Conservation (phyloP, 1,140 invertebrate genomes). For the Psilanteris sp. region DNA sequence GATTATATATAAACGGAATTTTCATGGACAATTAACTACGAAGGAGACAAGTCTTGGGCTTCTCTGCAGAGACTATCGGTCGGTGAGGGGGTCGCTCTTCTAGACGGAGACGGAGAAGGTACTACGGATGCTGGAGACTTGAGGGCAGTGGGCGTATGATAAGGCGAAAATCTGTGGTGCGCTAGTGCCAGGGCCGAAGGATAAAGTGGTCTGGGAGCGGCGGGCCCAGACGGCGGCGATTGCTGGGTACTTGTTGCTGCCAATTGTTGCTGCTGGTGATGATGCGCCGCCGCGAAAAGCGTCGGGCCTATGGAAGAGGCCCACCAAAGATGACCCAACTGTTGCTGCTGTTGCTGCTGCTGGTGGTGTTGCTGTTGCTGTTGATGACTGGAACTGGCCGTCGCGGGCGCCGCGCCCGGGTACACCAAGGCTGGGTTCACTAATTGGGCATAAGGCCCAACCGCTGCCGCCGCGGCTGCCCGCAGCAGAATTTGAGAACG, state of each 20-base stretch:
- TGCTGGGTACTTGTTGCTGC: conserved; percentile 71
- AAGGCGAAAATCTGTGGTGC: conserved; percentile 79
- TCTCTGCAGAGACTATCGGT: conserved; percentile 77
- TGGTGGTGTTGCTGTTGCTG: conserved; percentile 63
- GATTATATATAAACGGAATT: conserved; percentile 11
- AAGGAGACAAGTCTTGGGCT: conserved; percentile 76
- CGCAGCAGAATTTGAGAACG: conserved; percentile 84
- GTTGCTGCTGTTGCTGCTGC: conserved; percentile 72
- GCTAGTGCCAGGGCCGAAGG: conserved; percentile 74
- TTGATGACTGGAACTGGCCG: conserved; percentile 70
- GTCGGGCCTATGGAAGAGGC: conserved; percentile 76
- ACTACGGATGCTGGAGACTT: conserved; percentile 68
- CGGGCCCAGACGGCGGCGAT: conserved; percentile 67
- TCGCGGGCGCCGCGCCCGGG: conserved; percentile 69
- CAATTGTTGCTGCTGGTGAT: conserved; percentile 73
- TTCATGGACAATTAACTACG: conserved; percentile 71
- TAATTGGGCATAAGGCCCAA: conserved; percentile 80
- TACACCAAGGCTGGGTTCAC: conserved; percentile 77
- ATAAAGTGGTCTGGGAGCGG: conserved; percentile 78
- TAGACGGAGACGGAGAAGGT: conserved; percentile 73
- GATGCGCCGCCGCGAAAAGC: conserved; percentile 76
- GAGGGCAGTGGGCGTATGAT: conserved; percentile 70
- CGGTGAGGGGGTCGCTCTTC: conserved; percentile 75
- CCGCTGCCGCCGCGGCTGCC: conserved; percentile 83
- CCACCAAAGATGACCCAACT: conserved; percentile 77